A percentile compares a stretch with the other conserved stretches of the same genome.
These are phyloP conservation scores for Pollenia griseotomentosa DNA, from an alignment of 2,888 invertebrate genomes.

Conservation along the genomic window DNA sequence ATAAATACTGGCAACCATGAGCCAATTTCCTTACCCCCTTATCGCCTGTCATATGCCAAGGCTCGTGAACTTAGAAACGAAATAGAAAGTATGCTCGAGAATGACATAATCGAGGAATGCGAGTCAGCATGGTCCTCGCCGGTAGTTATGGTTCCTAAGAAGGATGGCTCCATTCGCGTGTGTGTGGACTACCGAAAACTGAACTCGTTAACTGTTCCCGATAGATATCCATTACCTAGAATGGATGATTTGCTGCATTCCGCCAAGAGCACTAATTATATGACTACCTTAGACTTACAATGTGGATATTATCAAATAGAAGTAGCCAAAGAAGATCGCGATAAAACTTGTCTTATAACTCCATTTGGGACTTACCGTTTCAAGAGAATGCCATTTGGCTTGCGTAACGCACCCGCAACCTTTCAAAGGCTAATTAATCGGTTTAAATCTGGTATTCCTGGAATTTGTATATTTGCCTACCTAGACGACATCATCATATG, in stretches of 20 bases:
- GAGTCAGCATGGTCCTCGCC: slow-evolving; percentile 81
- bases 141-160: slow-evolving; percentile 80
- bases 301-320: slow-evolving; percentile 74
- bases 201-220: slow-evolving; percentile 77
- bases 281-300: slow-evolving; percentile 80
- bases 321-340: slow-evolving; percentile 57
- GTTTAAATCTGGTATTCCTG: slow-evolving; percentile 68
- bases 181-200: slow-evolving; percentile 79
- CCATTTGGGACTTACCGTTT: slow-evolving; percentile 66
- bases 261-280: slow-evolving; percentile 76
- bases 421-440: slow-evolving; percentile 76
- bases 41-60: slow-evolving; percentile 77
- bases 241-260: slow-evolving; percentile 82
- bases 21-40: slow-evolving; percentile 80
- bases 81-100: slow-evolving; percentile 77
- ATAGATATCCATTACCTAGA: slow-evolving; percentile 81
- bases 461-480: slow-evolving; percentile 47
- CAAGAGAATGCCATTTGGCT: slow-evolving; percentile 65
- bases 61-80: slow-evolving; percentile 69
- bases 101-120: slow-evolving; percentile 81
- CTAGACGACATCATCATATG: neutral
- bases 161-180: slow-evolving; percentile 68
- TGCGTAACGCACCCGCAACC: slow-evolving; percentile 60
- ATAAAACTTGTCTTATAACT: slow-evolving; percentile 68
- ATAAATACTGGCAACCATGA: slow-evolving; percentile 78